Base-by-base conservation (phyloP, 2,888 invertebrate genomes). In the Physocephala rufipes region DNA sequence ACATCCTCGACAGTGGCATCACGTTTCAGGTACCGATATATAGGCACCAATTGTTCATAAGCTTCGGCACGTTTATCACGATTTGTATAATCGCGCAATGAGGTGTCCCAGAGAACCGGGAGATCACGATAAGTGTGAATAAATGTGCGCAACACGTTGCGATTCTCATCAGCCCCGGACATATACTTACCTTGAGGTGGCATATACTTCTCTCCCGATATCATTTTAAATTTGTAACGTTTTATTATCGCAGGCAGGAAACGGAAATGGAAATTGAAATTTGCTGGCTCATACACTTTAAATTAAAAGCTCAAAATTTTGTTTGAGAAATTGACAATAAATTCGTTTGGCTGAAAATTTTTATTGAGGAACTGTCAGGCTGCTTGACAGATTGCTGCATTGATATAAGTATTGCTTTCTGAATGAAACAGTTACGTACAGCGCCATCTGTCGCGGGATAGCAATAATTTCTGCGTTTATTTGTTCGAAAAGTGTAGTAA, bases 1-100 rank as follows among this genome's bases (percentile, higher is more conserved):
- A 84, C 84, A 71, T 84, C 84, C 71, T 83, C 84, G 0, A 84
- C 79, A 19, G 83, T 84, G n/a, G 83, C 85, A 71, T 84, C 84
- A 0, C 82, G 77, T 58, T 84, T 85, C 16, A 84, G 76, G 30
- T 80, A 80, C 4, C 82, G 82, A 43, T 82, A 84, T 2, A 84
- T 82, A 36, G 83, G 82, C 21, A 78, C 76, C 66, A 78, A 70
- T 47, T 83, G 78, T 21, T 81, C 79, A 65, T 85, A 84, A 0
- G 83, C 84, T 64, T 83, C 81, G 3, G 81, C 81, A 1, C 84
- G 77, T 67, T 84, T 85, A 53, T 84, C 85, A 0, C 84, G 81
- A 58, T 83, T 84, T 2, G 85, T 83, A 73, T 85, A 84, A 58
- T 85, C 84, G 1, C 83, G 77, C 16, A 84, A 70, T 16, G 84